Evolutionary conservation across 1,140 invertebrate species (phyloP), one percentile per base, ranked within the genome.

Genomic region (Tetranychus urticae): DNA sequence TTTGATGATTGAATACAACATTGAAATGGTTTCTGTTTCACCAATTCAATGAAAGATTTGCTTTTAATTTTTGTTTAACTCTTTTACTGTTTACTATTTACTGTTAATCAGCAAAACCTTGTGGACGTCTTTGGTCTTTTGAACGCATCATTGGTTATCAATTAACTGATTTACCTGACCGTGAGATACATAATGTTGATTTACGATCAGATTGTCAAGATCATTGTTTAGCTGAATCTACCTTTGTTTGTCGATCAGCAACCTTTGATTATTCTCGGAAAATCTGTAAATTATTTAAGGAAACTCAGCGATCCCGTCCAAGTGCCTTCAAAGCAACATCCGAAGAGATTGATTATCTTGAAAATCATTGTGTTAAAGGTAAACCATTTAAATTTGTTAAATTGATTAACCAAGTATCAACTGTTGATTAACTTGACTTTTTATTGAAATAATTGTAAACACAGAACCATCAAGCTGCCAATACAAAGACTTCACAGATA

Each of bases 351-450:
- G 75, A 77, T 65, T 77, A 77, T 64, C 68, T 77, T 65, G 76
- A 77, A 66, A 77, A 77, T 66, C 72, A 76, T 66, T 77, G 76
- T 63, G 72, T 74, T 54, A 68, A 69, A 65, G 71, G 75, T 75
- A 67, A 66, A 23, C 7, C 31, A 33, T 2, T 1, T 33, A 52
- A 6, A n/a, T 6, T 23, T 23, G 23, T 23, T 23, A 23, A 23
- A 33, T n/a, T 52, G n/a, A 2, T 50, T 5, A n/a, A 50, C 48
- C 5, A 50, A 50, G 48, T 52, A 1, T 34, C 58, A 54, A 59
- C 35, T 46, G 14, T 58, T 36, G 31, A 54, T 60, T 6, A 45
- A 50, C 45, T 62, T 62, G 59, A 10, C 1, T 52, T 35, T 47
- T 61, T 59, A 58, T 33, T 36, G 52, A n/a, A 23, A 6, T 13